A percentile compares a stretch with the other conserved stretches of the same genome.
These are phyloP conservation scores for Deilephila porcellus DNA, from an alignment of 2,888 invertebrate genomes.

Conservation along the genomic window DNA sequence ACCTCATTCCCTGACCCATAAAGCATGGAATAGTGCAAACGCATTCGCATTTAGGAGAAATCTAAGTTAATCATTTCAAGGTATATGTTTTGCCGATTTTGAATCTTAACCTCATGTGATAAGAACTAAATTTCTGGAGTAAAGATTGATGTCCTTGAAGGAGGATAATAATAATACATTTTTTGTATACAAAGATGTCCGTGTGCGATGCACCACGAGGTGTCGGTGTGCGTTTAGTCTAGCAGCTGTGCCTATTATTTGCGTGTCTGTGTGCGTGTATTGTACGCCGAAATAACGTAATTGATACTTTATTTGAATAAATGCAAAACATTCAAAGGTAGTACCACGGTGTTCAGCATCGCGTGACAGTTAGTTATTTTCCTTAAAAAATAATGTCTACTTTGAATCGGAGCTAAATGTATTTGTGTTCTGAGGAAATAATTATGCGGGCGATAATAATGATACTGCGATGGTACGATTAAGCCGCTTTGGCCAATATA, in stretches of 20 bases:
- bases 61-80: slow-evolving; percentile 75
- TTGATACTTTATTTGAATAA: slow-evolving; percentile 56
- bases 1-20: slow-evolving; percentile 36
- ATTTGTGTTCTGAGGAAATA: slow-evolving; percentile 63
- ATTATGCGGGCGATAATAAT: slow-evolving; percentile 67
- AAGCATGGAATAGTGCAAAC: slow-evolving; percentile 1
- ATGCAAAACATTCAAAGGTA: slow-evolving; percentile 52
- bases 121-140: slow-evolving; percentile 52
- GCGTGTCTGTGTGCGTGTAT: slow-evolving; percentile 68
- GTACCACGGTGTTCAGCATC: slow-evolving; percentile 61
- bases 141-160: slow-evolving; percentile 58
- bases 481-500: slow-evolving; percentile 48
- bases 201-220: slow-evolving; percentile 75
- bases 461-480: slow-evolving; percentile 62
- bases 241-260: slow-evolving; percentile 83
- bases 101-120: slow-evolving; percentile 32
- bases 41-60: slow-evolving; percentile 59
- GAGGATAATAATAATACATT: slow-evolving; percentile 82
- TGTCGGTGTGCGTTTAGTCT: slow-evolving; percentile 69
- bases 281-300: slow-evolving; percentile 51
- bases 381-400: slow-evolving; percentile 59
- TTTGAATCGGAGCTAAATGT: slow-evolving; percentile 57
- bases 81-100: slow-evolving; percentile 36
- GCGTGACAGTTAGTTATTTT: slow-evolving; percentile 75
- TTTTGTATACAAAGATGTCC: slow-evolving; percentile 76